Evolutionary conservation across 2,113 vertebrate species (phyloP), one percentile per base, ranked within the genome.

Genomic region (Carassius carassius): DNA sequence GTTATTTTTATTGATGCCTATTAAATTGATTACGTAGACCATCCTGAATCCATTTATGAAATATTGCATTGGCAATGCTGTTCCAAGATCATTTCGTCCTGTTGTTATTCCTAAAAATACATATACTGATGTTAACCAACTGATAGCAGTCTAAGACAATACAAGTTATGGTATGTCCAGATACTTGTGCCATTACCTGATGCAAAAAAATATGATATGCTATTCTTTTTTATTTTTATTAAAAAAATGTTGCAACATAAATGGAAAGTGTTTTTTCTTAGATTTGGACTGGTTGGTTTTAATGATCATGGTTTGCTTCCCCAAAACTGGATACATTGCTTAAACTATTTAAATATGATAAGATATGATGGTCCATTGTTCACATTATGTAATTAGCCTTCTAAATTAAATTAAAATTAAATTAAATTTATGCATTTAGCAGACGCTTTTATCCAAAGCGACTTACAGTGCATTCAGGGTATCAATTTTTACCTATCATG

Each of bases 1-100:
- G 54, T 70, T 84, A 49, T 74, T 44, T 86, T 87, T 87, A 87
- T 84, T 87, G 85, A 87, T 65, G 77, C 77, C 86, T 73, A 82
- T 82, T 65, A 77, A 84, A 65, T 47, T 13, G 62, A 56, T 84
- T 35, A 87, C 84, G 65, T 75, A 77, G 80, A 86, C 73, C 67
- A 82, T 63, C 81, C 67, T 78, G 58, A n/a, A 85, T 87, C 63
- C 83, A 72, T 85, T 78, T 67, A 2, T 35, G 32, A n/a, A n/a
- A 70, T 70, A 37, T 70, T 70, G 32, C 29, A 17, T 37, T 37
- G 16, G 32, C 67, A 37, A 70, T 21, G 67, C 65, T 69, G 72
- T 72, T 44, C 21, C 35, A 13, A 16, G 12, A 12, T 49, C 12
- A 23, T 74, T 72, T 67, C 3, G 29, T 67, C 67, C 35, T 19